phyloP scores from a whole-genome alignment of 2,888 invertebrate genomes.

The Malthinus seriepunctatus region DNA sequence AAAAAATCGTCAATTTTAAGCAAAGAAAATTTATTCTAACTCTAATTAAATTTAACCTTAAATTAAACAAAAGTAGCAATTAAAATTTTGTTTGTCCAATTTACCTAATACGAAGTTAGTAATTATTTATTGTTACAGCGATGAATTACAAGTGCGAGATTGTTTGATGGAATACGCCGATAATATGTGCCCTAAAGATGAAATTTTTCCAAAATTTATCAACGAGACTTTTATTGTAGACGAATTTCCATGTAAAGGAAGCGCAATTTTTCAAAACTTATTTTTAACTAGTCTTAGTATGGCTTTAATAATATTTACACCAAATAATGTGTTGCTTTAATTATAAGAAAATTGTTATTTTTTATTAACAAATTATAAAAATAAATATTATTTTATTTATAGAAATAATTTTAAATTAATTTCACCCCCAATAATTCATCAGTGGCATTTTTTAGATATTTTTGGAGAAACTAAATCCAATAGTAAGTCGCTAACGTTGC shows the following conservation, averaged over 20 bases:
- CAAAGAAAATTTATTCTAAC: neutral
- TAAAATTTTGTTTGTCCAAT: neutral
- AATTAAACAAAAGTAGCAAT: no score
- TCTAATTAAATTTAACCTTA: neutral
- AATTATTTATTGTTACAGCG: constrained; percentile 1
- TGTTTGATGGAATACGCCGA: constrained; percentile 5
- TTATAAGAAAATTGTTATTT: no score
- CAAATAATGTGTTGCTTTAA: no score
- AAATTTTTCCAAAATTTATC: neutral
- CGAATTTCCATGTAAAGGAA: neutral
- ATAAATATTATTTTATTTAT: no score
- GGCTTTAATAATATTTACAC: neutral
- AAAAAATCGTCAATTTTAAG: no score
- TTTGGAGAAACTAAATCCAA: no score
- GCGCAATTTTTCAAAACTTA: neutral
- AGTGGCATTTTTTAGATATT: no score
- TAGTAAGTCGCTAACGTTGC: no score
- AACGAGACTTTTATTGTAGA: neutral
- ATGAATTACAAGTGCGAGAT: neutral
- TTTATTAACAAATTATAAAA: no score
- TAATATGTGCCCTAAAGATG: neutral
- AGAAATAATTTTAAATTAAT: no score
- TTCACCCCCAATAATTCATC: no score
- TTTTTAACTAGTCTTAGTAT: neutral
- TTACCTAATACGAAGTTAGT: neutral